These are phyloP conservation scores for Dasysyrphus tricinctus DNA, from an alignment of 2,888 invertebrate genomes.

Conservation along the genomic window DNA sequence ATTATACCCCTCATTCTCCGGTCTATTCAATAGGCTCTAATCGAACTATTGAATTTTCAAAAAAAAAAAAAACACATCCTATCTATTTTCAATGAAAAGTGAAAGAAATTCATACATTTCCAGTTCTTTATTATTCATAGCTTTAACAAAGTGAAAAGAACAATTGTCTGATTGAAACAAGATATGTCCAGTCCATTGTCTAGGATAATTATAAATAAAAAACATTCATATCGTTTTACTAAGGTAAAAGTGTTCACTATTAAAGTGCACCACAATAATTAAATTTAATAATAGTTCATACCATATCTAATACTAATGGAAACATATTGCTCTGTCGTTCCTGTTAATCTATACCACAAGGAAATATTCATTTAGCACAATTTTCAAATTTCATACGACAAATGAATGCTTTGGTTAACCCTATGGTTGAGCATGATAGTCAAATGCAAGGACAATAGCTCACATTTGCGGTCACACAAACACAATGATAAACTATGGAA, in stretches of 20 bases:
- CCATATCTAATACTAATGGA: constrained; percentile 5
- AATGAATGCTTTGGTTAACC: neutral
- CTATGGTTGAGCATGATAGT: neutral
- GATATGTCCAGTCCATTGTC: neutral
- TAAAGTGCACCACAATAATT: neutral
- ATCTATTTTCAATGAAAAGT: no score
- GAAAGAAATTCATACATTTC: no score
- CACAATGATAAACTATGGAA: no score
- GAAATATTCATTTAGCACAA: constrained; percentile 10
- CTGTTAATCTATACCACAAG: neutral
- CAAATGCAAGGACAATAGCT: no score
- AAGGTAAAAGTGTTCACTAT: neutral
- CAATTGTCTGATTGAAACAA: no score
- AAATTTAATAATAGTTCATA: neutral
- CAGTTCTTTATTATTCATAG: no score
- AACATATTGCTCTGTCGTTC: neutral
- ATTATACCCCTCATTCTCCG: no score
- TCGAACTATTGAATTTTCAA: no score
- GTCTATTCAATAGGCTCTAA: no score
- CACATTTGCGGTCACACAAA: no score
- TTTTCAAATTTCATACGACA: constrained; percentile 2
- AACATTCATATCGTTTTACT: neutral
- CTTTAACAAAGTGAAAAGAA: no score
- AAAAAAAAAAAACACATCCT: no score
- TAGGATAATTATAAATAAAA: neutral